These are phyloP conservation scores for Orthosia incerta DNA, from an alignment of 2,888 invertebrate genomes.

Conservation along the genomic window DNA sequence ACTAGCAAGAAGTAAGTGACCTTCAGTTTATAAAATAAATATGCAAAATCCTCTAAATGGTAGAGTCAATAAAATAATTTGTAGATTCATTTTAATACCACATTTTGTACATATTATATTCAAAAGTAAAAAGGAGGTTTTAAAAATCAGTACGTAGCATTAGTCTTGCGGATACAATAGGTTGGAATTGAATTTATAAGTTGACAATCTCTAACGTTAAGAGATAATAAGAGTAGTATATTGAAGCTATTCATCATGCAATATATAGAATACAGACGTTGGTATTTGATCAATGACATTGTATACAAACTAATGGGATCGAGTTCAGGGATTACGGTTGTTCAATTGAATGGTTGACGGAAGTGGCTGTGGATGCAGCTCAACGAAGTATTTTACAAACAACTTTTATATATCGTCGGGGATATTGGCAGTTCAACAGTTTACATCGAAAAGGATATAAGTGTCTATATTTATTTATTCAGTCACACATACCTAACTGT, in stretches of 20 bases:
- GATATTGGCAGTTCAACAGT: neutral
- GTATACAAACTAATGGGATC: constrained; percentile 45
- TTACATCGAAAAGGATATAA: neutral
- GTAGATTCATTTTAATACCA: neutral
- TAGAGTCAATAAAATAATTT: neutral
- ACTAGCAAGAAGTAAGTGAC: neutral
- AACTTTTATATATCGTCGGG: neutral
- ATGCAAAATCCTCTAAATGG: constrained; percentile 12
- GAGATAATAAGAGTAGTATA: constrained; percentile 8
- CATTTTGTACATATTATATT: neutral
- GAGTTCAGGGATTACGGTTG: constrained; percentile 56
- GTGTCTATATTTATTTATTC: too few species aligned
- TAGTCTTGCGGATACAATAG: neutral
- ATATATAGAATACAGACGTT: constrained; percentile 22
- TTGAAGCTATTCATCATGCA: constrained; percentile 32
- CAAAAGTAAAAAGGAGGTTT: neutral
- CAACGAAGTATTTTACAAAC: constrained; percentile 21
- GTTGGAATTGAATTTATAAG: neutral
- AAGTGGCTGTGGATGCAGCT: constrained; percentile 38
- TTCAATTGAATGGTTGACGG: constrained; percentile 56
- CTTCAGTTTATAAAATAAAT: constrained; percentile 9
- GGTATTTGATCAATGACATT: constrained; percentile 53
- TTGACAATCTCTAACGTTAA: constrained; percentile 2
- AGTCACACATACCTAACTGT: too few species aligned
- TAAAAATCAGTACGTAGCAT: neutral